phyloP scores from a whole-genome alignment of 1,140 invertebrate species.

The Anthonomus grandis region DNA sequence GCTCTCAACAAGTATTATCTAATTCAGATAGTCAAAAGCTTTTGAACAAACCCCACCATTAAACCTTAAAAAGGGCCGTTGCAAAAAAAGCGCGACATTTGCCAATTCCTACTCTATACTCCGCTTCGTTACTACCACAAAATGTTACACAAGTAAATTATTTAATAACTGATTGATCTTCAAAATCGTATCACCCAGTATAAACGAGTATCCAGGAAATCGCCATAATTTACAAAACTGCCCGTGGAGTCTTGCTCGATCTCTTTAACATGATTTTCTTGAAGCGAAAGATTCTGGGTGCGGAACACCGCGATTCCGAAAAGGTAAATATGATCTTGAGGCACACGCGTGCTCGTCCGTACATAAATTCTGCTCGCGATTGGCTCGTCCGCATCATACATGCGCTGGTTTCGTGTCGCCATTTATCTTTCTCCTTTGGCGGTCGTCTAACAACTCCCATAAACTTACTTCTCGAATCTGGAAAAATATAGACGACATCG shows the following conservation, averaged over 20 bases:
- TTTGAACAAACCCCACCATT: no score
- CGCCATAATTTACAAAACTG: no score
- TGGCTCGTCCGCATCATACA: conserved; percentile 29
- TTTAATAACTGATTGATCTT: no score
- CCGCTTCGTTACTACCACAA: no score
- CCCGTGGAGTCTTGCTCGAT: background rate
- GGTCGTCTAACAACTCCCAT: conserved; percentile 35
- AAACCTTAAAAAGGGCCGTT: no score
- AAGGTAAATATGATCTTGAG: conserved; percentile 23
- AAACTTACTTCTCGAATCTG: conserved; percentile 17
- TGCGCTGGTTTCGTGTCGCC: conserved; percentile 27
- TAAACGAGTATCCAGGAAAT: no score
- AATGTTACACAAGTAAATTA: no score
- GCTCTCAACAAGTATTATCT: no score
- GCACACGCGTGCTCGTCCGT: conserved; percentile 15
- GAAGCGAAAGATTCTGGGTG: conserved; percentile 16
- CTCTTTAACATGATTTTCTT: conserved; percentile 9
- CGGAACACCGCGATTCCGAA: conserved; percentile 21
- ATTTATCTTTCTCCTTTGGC: conserved; percentile 38
- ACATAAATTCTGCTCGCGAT: conserved; percentile 22
- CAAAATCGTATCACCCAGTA: no score
- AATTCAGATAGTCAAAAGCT: no score
- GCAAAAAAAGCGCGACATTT: no score
- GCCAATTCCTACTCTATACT: no score
- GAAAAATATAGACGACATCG: conserved; percentile 17